Evolutionary conservation across 2,113 vertebrate species (phyloP).

Genomic region (Siniperca knerii): DNA sequence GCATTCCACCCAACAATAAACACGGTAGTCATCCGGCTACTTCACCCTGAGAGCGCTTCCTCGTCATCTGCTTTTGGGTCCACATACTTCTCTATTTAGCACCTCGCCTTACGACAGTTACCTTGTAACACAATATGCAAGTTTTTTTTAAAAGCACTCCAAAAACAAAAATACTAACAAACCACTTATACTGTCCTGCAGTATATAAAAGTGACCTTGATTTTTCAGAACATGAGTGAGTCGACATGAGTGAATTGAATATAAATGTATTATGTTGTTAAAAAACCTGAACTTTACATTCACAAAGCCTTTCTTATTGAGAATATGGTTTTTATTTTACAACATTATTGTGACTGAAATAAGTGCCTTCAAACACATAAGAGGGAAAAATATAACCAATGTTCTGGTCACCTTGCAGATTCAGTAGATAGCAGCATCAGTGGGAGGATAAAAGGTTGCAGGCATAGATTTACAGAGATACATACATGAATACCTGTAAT

Average conservation of each 20-base stretch:
- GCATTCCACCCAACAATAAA: no score
- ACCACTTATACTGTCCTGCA: not conserved
- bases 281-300: constrained; percentile 20
- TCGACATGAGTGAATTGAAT: not conserved
- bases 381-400: not conserved
- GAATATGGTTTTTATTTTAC: not conserved
- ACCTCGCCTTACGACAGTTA: no score
- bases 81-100: no score
- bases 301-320: no score
- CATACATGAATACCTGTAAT: not conserved
- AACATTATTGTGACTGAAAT: not conserved
- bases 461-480: not conserved
- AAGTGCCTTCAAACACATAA: not conserved
- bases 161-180: not conserved
- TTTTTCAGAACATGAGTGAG: not conserved
- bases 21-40: no score
- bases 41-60: no score
- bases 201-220: not conserved
- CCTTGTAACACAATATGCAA: not conserved
- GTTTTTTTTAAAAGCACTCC: not conserved
- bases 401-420: not conserved
- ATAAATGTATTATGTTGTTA: constrained; percentile 16
- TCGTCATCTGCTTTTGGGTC: no score
- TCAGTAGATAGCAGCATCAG: not conserved
- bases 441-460: not conserved